Evolutionary conservation across 2,113 vertebrate genomes (phyloP), one percentile per base, ranked within the genome.

Genomic region (Dipodomys merriami): DNA sequence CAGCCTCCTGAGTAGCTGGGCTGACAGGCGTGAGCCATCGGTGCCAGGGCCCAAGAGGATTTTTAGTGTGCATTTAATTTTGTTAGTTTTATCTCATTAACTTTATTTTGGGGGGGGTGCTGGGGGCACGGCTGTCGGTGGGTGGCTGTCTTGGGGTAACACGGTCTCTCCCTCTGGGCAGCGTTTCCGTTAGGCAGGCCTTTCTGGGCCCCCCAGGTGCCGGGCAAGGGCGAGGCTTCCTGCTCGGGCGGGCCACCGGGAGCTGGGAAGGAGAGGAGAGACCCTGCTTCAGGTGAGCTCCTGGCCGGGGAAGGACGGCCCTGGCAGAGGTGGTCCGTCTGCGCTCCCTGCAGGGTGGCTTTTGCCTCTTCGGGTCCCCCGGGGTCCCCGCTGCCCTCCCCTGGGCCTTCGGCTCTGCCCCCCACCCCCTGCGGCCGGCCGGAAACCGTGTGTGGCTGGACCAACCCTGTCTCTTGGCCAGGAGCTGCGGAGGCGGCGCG

Each of bases 141-240:
- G 49, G 12, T 49, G 65, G 77, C 19, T 27, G 62, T 25, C 27
- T 2, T 5, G 0, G 35, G 20, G 5, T 27, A 94, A 83, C 4
- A 0, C 6, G 29, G 49, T 22, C 4, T 84, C 19, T 95, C 69
- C 93, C 73, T 83, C 81, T 25, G 78, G 78, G 46, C 92, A 96
- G 95, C 91, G 29, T 94, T 95, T 87, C 95, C 95, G 60, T 89
- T 96, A 80, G 60, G 81, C 91, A 94, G 90, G 74, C 91, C 94
- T 88, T 82, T 95, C 84, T 93, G 96, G 95, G 69, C 73, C 39
- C 74, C 95, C 29, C 97, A 91, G 44, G 60, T 67, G 27, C 92
- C 78, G 49, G 65, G 80, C 49, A 97, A 95, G 78, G 87, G 60
- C 0, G 91, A 95, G 82, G 82, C 78, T n/a, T n/a, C 87, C 0